phyloP scores from a whole-genome alignment of 2,113 vertebrate species.

The Sapajus apella region DNA sequence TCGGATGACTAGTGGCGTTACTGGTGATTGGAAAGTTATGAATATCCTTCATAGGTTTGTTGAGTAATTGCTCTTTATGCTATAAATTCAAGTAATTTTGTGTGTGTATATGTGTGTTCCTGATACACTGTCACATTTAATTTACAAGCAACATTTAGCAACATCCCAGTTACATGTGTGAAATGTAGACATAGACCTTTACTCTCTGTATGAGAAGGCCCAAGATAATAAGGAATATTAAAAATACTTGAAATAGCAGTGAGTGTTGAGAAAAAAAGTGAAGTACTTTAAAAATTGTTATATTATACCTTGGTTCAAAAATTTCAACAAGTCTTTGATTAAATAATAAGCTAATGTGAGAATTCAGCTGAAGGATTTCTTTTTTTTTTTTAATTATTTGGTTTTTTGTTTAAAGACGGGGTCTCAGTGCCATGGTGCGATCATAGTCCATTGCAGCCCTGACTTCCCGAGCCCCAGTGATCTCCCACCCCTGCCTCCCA shows the following conservation, averaged over 20 bases:
- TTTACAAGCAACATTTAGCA: not conserved
- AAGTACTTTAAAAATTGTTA: not conserved
- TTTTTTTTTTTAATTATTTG: not conserved
- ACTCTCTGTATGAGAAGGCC: constrained; percentile 10
- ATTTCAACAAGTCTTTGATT: not conserved
- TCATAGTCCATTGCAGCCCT: not conserved
- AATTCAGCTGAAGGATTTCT: not conserved
- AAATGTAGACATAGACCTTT: not conserved
- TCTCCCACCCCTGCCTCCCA: not conserved
- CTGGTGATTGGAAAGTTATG: constrained; percentile 94
- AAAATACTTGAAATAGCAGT: not conserved
- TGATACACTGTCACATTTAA: not conserved
- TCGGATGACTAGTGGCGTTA: constrained; percentile 87
- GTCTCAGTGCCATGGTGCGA: not conserved
- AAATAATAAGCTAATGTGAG: not conserved
- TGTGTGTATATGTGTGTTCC: not conserved
- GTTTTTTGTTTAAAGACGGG: not conserved
- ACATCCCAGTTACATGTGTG: not conserved
- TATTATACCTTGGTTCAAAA: constrained; percentile 16
- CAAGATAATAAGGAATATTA: constrained; percentile 26
- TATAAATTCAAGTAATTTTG: constrained; percentile 39
- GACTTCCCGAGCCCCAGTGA: not conserved
- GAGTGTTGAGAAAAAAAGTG: not conserved
- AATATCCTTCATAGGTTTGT: constrained; percentile 97
- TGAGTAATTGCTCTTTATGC: constrained; percentile 25